Percentiles rank a stretch among this genome's conserved stretches.
Conservation (phyloP, 2,797 vertebrate species). For the Austrolebias charrua region DNA sequence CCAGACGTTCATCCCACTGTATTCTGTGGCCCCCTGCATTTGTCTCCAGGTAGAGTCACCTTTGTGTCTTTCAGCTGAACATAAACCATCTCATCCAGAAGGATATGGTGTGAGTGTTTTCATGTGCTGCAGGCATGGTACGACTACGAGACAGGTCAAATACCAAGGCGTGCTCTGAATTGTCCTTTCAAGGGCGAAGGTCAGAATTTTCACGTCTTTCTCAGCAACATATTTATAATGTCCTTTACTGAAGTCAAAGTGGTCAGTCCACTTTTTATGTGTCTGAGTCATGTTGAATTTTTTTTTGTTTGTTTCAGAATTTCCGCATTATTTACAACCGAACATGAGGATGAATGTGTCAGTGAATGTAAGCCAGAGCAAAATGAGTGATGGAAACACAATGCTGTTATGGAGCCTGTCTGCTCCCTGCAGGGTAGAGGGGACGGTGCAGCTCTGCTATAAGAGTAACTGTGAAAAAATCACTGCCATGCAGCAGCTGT, state of each 20-base stretch:
- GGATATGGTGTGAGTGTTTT: slow-evolving; percentile 6
- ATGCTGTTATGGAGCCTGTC: slow-evolving; percentile 77
- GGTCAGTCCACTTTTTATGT: not conserved
- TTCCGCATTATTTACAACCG: slow-evolving; percentile 41
- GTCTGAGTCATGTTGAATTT: not conserved
- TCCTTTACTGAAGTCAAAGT: not conserved
- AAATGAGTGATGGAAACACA: slow-evolving; percentile 14
- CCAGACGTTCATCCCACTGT: slow-evolving; percentile 59
- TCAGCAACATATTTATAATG: not conserved
- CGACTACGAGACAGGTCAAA: slow-evolving; percentile 29
- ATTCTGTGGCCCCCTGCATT: slow-evolving; percentile 69
- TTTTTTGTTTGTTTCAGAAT: slow-evolving; percentile 42
- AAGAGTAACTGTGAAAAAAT: slow-evolving; percentile 43
- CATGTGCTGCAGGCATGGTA: slow-evolving; percentile 70
- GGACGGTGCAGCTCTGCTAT: slow-evolving; percentile 79
- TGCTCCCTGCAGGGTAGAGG: slow-evolving; percentile 80
- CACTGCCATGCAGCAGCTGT: slow-evolving; percentile 43
- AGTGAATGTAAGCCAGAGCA: slow-evolving; percentile 43
- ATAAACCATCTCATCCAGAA: not conserved
- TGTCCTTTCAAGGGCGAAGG: slow-evolving; percentile 73
- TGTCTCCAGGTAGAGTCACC: slow-evolving; percentile 73
- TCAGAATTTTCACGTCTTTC: slow-evolving; percentile 29
- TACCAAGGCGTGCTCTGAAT: slow-evolving; percentile 19
- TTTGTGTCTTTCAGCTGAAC: not conserved
- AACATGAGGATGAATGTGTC: slow-evolving; percentile 67